Conservation (phyloP, 2,113 vertebrate genomes). For the Callipepla californica region DNA sequence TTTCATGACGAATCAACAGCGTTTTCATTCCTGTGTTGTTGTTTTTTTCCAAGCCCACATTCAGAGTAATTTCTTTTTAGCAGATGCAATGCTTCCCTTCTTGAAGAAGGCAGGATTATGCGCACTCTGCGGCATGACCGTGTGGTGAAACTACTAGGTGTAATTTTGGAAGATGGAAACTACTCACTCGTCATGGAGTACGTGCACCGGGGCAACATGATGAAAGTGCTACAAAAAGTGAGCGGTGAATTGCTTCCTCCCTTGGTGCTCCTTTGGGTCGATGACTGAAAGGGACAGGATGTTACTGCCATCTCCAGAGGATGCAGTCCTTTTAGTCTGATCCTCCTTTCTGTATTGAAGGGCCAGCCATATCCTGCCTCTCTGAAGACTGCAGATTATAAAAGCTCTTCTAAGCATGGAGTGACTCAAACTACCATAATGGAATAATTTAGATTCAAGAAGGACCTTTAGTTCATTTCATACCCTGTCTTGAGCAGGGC, state of each 20-base stretch:
- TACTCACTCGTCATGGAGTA: conserved; percentile 95
- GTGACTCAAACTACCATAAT: background rate
- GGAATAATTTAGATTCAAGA: background rate
- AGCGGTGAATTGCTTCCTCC: conserved; percentile 50
- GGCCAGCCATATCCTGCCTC: background rate
- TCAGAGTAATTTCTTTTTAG: background rate
- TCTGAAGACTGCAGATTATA: background rate
- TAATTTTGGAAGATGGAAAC: conserved; percentile 90
- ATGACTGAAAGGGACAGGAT: background rate
- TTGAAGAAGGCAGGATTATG: conserved; percentile 94
- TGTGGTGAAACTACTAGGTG: conserved; percentile 90
- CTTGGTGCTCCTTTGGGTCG: background rate
- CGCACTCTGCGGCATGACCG: conserved; percentile 85
- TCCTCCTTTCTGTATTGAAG: background rate
- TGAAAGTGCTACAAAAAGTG: conserved; percentile 86
- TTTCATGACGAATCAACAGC: background rate
- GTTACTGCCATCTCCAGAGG: background rate
- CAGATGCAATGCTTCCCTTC: conserved; percentile 84
- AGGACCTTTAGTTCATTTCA: background rate
- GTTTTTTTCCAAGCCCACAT: background rate
- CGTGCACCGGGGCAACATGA: conserved; percentile 88
- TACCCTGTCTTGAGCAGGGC: background rate
- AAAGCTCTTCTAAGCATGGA: background rate
- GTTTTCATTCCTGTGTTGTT: background rate
- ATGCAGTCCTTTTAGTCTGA: background rate